A percentile compares a stretch with the other conserved stretches of the same genome.
Conservation (phyloP, 2,888 invertebrate species). For the Tuberolachnus salignus region DNA sequence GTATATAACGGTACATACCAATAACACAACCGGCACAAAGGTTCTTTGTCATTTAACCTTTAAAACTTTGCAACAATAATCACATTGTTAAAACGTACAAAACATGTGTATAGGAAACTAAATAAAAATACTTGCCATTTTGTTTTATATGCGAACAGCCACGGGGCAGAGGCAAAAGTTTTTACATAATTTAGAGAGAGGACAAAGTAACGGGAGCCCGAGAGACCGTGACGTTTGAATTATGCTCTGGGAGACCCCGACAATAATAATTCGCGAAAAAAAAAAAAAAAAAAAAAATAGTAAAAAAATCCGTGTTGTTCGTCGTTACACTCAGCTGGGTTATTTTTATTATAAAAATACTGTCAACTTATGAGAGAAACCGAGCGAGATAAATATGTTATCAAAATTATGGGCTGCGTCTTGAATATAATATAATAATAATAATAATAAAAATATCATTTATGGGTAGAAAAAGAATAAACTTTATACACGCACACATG, state of each 20-base stretch:
- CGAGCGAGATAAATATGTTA: slow-evolving; percentile 55
- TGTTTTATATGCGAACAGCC: slow-evolving; percentile 40
- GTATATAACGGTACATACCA: neutral
- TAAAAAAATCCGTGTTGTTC: slow-evolving; percentile 37
- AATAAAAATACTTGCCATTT: slow-evolving; percentile 48
- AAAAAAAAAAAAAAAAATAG: neutral
- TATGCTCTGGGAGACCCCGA: slow-evolving; percentile 46
- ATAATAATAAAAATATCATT: neutral
- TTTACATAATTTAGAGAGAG: slow-evolving; percentile 55
- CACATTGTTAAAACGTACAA: slow-evolving; percentile 41
- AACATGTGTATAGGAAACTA: slow-evolving; percentile 50
- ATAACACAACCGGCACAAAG: slow-evolving; percentile 18
- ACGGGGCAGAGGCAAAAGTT: slow-evolving; percentile 44
- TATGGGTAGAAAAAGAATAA: neutral
- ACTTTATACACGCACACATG: too few species aligned
- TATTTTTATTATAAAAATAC: slow-evolving; percentile 53
- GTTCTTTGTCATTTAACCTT: slow-evolving; percentile 48
- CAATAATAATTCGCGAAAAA: slow-evolving; percentile 44
- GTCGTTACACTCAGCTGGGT: slow-evolving; percentile 53
- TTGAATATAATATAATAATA: slow-evolving; percentile 19
- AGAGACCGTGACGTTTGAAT: slow-evolving; percentile 56
- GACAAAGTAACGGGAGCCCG: slow-evolving; percentile 45
- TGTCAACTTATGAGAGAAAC: slow-evolving; percentile 53
- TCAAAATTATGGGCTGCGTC: slow-evolving; percentile 41
- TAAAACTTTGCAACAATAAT: slow-evolving; percentile 44